Conservation (phyloP, 2,113 vertebrate species). For the Lanius ludovicianus region DNA sequence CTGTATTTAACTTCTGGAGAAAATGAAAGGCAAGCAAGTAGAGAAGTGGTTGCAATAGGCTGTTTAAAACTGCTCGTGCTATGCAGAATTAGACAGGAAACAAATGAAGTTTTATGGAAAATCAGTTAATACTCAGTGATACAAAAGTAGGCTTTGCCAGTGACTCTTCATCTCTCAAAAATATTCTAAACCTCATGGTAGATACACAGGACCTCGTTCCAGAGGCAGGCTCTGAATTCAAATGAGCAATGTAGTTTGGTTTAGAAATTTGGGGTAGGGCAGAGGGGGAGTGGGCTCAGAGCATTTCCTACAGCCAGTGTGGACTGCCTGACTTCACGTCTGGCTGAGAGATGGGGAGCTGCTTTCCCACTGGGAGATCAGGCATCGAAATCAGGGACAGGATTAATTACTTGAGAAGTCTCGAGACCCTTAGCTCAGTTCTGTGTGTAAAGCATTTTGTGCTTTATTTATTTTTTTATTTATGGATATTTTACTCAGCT, state of each 20-base stretch:
- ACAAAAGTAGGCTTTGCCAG: not conserved
- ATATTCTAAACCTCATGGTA: not conserved
- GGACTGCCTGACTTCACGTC: not conserved
- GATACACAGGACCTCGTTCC: not conserved
- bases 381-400: not conserved
- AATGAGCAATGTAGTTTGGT: not conserved
- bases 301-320: fast-evolving
- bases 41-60: not conserved
- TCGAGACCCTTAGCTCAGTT: not conserved
- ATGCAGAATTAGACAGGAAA: not conserved
- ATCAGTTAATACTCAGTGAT: not conserved
- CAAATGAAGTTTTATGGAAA: not conserved
- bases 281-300: fast-evolving
- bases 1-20: not conserved
- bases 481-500: not conserved
- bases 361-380: not conserved
- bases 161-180: not conserved
- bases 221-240: not conserved
- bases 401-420: not conserved
- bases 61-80: not conserved
- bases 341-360: not conserved
- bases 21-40: not conserved
- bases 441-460: not conserved
- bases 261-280: not conserved
- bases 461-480: not conserved